These are phyloP conservation scores for Paguma larvata DNA, from an alignment of 2,797 vertebrate genomes.

Conservation along the genomic window DNA sequence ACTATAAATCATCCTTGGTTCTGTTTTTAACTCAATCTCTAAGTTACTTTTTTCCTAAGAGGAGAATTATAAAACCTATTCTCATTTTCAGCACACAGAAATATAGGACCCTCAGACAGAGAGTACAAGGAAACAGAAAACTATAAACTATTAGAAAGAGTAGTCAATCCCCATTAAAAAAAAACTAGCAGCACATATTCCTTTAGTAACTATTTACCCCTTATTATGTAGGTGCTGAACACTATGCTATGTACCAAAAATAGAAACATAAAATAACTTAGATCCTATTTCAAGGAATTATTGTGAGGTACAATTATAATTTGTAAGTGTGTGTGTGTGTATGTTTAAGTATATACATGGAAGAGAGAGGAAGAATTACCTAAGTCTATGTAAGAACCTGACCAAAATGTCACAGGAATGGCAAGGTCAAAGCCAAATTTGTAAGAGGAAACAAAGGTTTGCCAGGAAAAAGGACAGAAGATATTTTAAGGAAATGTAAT, in stretches of 20 bases:
- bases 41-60: background rate
- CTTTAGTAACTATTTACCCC: constrained; percentile 13
- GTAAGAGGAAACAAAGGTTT: constrained; percentile 5
- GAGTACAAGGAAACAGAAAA: background rate
- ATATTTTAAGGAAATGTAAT: background rate
- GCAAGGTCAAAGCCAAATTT: constrained; percentile 7
- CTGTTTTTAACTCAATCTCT: constrained; percentile 39
- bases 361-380: constrained; percentile 29
- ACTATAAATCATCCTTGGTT: constrained; percentile 39
- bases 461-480: constrained; percentile 45
- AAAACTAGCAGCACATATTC: background rate
- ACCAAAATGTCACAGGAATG: constrained; percentile 30
- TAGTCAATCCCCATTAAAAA: background rate
- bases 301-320: background rate
- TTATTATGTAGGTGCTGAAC: background rate
- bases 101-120: background rate
- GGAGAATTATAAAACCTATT: constrained; percentile 27
- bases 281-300: constrained; percentile 31
- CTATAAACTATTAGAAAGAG: constrained; percentile 17
- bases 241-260: background rate
- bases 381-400: background rate
- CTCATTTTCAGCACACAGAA: constrained; percentile 21
- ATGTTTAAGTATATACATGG: background rate
- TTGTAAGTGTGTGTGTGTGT: background rate
- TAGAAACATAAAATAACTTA: constrained; percentile 49